Evolutionary conservation across 1,140 invertebrate species (phyloP), one percentile per base, ranked within the genome.

Genomic region (Drosophila pachea): DNA sequence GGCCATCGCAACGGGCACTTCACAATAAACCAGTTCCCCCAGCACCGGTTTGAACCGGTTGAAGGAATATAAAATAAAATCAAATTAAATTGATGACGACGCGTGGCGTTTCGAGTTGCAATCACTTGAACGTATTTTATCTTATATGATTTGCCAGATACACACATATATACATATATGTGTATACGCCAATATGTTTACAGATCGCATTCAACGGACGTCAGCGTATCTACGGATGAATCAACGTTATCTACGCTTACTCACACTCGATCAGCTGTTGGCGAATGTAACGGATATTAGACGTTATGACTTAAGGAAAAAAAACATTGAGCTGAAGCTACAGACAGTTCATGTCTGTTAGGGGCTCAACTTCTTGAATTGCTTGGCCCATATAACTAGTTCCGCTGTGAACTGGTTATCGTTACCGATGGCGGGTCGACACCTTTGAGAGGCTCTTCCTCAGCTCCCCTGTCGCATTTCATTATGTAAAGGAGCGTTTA

Each of bases 41-140:
- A 32, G 50, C 45, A 33, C 69, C 65, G 55, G 69, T 72, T 72
- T 38, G 45, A 72, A 62, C 64, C 69, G 68, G 69, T 68, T 68
- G 29, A 22, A 14, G 9, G 11, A 60, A 33, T 33, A 56, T 43
- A 7, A 14, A 43, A 3, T 7, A 49, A 33, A 32, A 12, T 11
- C 8, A 32, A 52, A 32, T 16, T 29, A 49, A 58, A 52, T 45
- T 48, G 45, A 49, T 35, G 35, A 12, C 40, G 65, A 45, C 65
- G 65, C 49, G 56, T 68, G 65, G 49, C 47, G 36, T 60, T 36
- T 31, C 55, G 43, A 54, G 14, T 12, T 33, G n/a, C 11, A 55
- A 11, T 12, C 7, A 59, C 12, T 12, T 29, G 2, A 32, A 5
- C 12, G 45, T 36, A 29, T 36, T 64, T 35, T 35, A 35, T 11